Evolutionary conservation across 2,888 invertebrate genomes (phyloP).

Genomic region (Cheilosia pagana): DNA sequence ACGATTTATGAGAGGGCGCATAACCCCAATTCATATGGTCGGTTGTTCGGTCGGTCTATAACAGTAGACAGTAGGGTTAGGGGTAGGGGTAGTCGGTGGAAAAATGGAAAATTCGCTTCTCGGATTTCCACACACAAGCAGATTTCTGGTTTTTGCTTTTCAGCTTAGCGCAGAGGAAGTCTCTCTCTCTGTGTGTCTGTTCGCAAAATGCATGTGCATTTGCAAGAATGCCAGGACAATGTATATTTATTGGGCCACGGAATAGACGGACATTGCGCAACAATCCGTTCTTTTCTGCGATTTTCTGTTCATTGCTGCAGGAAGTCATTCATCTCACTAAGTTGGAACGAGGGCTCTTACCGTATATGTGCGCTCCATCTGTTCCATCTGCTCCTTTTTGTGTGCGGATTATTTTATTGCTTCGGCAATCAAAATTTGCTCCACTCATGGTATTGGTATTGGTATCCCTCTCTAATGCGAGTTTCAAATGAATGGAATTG

Average conservation of each 20-base stretch:
- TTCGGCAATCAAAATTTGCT: conserved; percentile 42
- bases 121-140: conserved; percentile 64
- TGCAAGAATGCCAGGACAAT: conserved; percentile 69
- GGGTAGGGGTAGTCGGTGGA: conserved; percentile 5
- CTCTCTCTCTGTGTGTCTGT: conserved; percentile 29
- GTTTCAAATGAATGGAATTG: conserved; percentile 60
- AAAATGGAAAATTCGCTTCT: conserved; percentile 68
- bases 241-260: conserved; percentile 73
- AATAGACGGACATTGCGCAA: conserved; percentile 73
- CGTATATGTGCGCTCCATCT: conserved; percentile 15
- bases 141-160: conserved; percentile 73
- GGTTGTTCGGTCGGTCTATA: conserved; percentile 34
- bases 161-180: conserved; percentile 70
- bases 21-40: conserved; percentile 73
- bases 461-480: conserved; percentile 19
- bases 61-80: no score
- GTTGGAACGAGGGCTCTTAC: conserved; percentile 37
- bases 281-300: conserved; percentile 60
- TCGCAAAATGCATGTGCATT: conserved; percentile 55
- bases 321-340: conserved; percentile 72
- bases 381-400: conserved; percentile 50
- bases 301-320: conserved; percentile 74
- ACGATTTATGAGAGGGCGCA: conserved; percentile 73
- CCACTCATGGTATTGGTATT: not conserved
- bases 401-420: conserved; percentile 52